Evolutionary conservation across 2,797 vertebrate species (phyloP), one percentile per base, ranked within the genome.

Genomic region (Perodicticus potto): DNA sequence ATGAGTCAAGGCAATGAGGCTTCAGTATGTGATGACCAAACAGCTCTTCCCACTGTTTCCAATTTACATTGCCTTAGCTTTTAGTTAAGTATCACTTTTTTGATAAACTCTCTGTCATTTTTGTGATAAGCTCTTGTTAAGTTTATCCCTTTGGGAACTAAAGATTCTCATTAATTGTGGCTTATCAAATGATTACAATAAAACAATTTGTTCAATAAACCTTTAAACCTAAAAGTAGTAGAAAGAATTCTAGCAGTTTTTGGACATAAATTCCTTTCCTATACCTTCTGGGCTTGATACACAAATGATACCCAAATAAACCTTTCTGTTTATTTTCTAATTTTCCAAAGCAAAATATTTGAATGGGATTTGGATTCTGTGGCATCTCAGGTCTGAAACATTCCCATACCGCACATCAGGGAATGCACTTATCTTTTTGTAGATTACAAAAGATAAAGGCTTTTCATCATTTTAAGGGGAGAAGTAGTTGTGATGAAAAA

Each of bases 401-500:
- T 9, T 29, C 11, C 40, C 77, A 11, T 73, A 7, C 43, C 89
- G 4, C 34, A 95, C 93, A 92, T 88, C 22, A 78, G 14, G 45
- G 94, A 67, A 89, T 88, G 8, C 93, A 84, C 82, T 95, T 87
- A 82, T 69, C 16, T 22, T 88, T 91, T 97, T 53, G 9, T 95
- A 87, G 49, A 83, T 53, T 34, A 91, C 1, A 86, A 5, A 96
- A 96, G 59, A 72, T 74, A 77, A 77, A 85, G 27, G 6, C 11
- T 91, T 96, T 94, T 40, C 49, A 83, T 89, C 37, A 95, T 97
- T 93, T 95, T 84, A 93, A 63, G 63, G 96, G 63, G 63, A 88
- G 95, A 95, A 93, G 32, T 82, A 61, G 2, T 94, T 96, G 53
- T 92, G 37, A 91, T 95, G 23, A 96, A 97, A 96, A 65, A 72